A percentile compares a stretch with the other conserved stretches of the same genome.
Evolutionary conservation across 2,113 vertebrate species (phyloP).

Genomic region (Ursus arctos): DNA sequence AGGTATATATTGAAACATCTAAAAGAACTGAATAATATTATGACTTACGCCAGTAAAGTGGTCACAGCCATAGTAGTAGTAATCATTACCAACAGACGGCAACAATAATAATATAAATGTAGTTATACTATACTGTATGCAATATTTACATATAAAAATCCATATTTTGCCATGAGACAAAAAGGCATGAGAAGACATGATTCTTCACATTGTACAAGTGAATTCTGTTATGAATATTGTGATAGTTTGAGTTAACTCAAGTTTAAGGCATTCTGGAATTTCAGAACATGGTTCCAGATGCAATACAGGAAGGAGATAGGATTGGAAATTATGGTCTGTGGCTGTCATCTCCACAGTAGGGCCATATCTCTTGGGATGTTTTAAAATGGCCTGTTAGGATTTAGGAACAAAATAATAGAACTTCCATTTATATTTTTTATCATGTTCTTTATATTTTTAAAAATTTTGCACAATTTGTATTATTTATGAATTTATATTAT

Average conservation of each 20-base stretch:
- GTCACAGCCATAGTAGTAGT: not conserved
- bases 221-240: conserved; percentile 21
- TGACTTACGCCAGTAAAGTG: not conserved
- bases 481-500: not conserved
- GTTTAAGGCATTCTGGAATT: conserved; percentile 41
- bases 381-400: not conserved
- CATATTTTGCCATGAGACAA: not conserved
- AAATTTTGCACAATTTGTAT: conserved; percentile 26
- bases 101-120: not conserved
- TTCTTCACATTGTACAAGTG: not conserved
- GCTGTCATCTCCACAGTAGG: not conserved
- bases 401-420: not conserved
- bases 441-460: not conserved
- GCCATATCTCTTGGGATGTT: not conserved
- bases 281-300: not conserved
- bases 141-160: conserved; percentile 2
- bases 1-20: conserved; percentile 83
- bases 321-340: not conserved
- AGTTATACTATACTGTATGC: not conserved
- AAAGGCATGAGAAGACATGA: not conserved
- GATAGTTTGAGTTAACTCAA: not conserved
- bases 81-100: not conserved
- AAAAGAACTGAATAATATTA: conserved; percentile 40
- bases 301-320: not conserved
- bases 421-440: not conserved